Evolutionary conservation across 1,140 invertebrate genomes (phyloP).

Genomic region (Papilio helenus): DNA sequence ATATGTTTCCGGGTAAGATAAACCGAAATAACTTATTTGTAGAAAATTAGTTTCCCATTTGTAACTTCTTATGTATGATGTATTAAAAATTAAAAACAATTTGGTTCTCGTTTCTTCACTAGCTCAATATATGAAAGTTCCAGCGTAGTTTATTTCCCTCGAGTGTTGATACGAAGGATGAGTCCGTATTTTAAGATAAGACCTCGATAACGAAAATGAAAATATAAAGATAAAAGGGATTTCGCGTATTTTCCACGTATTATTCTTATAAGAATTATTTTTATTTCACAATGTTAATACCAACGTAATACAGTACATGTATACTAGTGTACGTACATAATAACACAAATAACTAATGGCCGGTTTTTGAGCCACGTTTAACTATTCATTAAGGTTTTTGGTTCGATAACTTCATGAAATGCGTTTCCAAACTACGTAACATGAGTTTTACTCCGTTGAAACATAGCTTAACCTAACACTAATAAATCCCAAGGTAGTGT

Average conservation of each 20-base stretch:
- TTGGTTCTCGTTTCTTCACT: conserved; percentile 2
- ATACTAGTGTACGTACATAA: no score
- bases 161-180: conserved; percentile 25
- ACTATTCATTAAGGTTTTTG: no score
- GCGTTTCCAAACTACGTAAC: no score
- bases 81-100: conserved; percentile 27
- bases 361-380: no score
- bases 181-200: conserved; percentile 19
- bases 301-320: neutral
- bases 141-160: conserved; percentile 24
- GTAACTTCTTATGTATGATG: neutral
- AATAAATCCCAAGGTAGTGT: no score
- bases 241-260: conserved; percentile 9
- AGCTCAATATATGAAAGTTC: conserved; percentile 14
- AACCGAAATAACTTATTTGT: no score
- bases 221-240: neutral
- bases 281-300: neutral
- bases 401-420: no score
- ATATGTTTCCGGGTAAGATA: no score
- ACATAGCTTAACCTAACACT: no score
- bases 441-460: no score
- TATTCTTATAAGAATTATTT: neutral
- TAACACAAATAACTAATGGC: no score
- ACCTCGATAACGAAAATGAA: conserved; percentile 24
- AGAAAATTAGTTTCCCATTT: neutral